Conservation (phyloP, 2,797 vertebrate species). For the Lithobates pipiens region DNA sequence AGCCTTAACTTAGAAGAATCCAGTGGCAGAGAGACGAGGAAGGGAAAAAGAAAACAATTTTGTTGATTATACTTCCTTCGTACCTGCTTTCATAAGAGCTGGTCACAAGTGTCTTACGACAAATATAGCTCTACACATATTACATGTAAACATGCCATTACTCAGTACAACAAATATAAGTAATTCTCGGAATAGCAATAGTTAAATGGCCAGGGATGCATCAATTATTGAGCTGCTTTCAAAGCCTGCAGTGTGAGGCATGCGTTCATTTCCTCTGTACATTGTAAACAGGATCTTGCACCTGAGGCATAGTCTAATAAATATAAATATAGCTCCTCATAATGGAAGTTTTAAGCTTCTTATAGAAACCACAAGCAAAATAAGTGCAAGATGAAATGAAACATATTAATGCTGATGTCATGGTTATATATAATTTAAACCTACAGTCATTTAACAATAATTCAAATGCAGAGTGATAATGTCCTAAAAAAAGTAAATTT, state of each 20-base stretch:
- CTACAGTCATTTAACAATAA: slow-evolving; percentile 12
- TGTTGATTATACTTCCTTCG: background rate
- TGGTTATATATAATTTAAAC: slow-evolving; percentile 53
- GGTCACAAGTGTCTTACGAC: background rate
- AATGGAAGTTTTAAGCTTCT: slow-evolving; percentile 55
- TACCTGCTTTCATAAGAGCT: background rate
- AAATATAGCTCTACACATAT: background rate
- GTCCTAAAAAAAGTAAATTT: background rate
- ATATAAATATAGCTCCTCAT: slow-evolving; percentile 53
- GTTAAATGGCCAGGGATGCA: slow-evolving; percentile 33
- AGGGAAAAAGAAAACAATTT: background rate
- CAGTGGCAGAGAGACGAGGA: background rate
- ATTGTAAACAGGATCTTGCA: slow-evolving; percentile 55
- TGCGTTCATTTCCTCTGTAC: slow-evolving; percentile 33
- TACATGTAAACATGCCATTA: background rate
- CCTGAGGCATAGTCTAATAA: slow-evolving; percentile 55
- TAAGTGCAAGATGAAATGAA: slow-evolving; percentile 44
- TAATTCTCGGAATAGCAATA: background rate
- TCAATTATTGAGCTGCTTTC: slow-evolving; percentile 50
- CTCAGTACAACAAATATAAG: too few species aligned
- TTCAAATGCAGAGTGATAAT: slow-evolving; percentile 23
- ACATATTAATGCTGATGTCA: slow-evolving; percentile 43
- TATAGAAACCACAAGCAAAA: slow-evolving; percentile 47
- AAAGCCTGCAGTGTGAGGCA: slow-evolving; percentile 42
- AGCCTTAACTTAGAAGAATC: too few species aligned